Evolutionary conservation across 2,888 invertebrate species (phyloP), one percentile per base, ranked within the genome.

Genomic region (Sepioteuthis lessoniana): DNA sequence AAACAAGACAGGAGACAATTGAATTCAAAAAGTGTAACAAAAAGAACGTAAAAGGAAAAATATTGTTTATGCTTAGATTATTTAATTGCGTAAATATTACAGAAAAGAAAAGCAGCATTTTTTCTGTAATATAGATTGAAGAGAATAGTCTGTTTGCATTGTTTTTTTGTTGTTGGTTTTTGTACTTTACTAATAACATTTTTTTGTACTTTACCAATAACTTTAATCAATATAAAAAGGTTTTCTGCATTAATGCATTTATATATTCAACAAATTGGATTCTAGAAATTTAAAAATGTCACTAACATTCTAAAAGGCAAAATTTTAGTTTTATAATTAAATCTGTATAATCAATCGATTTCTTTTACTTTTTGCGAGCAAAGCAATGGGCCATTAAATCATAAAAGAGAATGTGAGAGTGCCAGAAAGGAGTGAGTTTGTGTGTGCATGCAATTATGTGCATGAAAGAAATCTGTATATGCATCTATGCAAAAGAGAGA

Each of bases 151-250:
- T 60, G 76, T 76, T 76, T 76, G 13, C 13, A 19, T n/a, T 16
- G n/a, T 16, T 16, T 76, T n/a, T 76, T 35, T 76, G n/a, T 35
- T 76, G n/a, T 76, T 76, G 76, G 16, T 76, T 76, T 35, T 76
- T n/a, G n/a, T 76, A 13, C 76, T 35, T 76, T 76, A 76, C 1
- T 76, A 76, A 76, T 76, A 76, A 60, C 60, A n/a, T n/a, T n/a
- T 76, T 76, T 35, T 76, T n/a, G n/a, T 76, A 13, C 76, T 35
- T 76, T 76, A 76, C 1, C n/a, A 76, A 76, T 76, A 76, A 60
- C 60, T n/a, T 60, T 25, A 60, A 76, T 76, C 76, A 76, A 76
- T 76, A 76, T n/a, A 76, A n/a, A n/a, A 76, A 76, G n/a, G n/a
- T 35, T 76, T 35, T 35, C 35, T 76, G 76, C 35, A 76, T 76